Percentiles rank a stretch among this genome's conserved stretches.
Conservation (phyloP, 2,888 invertebrate genomes). For the Drosophila melanosoma region DNA sequence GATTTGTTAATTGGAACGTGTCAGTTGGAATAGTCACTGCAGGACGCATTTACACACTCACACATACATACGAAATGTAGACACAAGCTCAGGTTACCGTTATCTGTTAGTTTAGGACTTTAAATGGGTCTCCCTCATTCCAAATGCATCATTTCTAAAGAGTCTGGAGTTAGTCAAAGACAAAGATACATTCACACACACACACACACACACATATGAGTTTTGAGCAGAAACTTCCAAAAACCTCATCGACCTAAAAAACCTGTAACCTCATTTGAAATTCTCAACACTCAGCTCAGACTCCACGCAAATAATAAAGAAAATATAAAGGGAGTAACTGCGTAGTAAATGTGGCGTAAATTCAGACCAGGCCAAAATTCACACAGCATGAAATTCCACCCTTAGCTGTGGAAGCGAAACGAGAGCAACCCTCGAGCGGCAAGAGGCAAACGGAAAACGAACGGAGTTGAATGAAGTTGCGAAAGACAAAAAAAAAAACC, state of each 20-base stretch:
- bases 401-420: constrained; percentile 23
- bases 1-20: constrained; percentile 41
- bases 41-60: background rate
- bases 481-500: constrained; percentile 1
- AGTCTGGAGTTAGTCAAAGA: constrained; percentile 30
- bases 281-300: background rate
- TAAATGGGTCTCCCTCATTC: constrained; percentile 26
- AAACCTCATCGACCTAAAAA: background rate
- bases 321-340: constrained; percentile 1
- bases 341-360: constrained; percentile 40
- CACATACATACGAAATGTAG: background rate
- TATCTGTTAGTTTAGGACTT: background rate
- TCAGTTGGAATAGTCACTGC: constrained; percentile 5
- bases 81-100: background rate
- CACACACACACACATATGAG: background rate
- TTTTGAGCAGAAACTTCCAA: constrained; percentile 3
- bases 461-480: constrained; percentile 43
- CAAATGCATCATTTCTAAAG: constrained; percentile 25
- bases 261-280: constrained; percentile 17
- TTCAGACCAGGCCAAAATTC: constrained; percentile 1
- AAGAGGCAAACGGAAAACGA: constrained; percentile 36
- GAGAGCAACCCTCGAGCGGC: constrained; percentile 41
- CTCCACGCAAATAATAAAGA: background rate
- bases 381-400: constrained; percentile 17
- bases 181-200: constrained; percentile 10